Conservation (phyloP, 2,113 vertebrate genomes). For the Excalfactoria chinensis region DNA sequence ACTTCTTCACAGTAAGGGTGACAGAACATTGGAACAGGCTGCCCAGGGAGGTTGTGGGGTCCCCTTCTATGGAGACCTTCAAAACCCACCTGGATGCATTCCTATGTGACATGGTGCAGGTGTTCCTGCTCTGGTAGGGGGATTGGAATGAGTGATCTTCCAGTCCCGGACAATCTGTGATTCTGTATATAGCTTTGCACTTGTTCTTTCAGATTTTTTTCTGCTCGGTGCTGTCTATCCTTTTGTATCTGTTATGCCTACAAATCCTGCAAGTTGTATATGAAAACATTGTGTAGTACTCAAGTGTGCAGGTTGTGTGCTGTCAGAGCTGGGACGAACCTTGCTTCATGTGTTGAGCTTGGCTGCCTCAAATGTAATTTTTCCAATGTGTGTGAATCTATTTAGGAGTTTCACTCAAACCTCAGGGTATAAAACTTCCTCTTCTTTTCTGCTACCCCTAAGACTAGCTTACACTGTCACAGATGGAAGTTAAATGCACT, state of each 20-base stretch:
- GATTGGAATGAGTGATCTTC: too few relatives aligned
- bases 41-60: too few relatives aligned
- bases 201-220: not conserved
- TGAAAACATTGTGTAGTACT: not conserved
- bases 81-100: too few relatives aligned
- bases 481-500: slow-evolving; percentile 31
- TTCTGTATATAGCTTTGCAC: not conserved
- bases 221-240: not conserved
- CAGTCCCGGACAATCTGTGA: too few relatives aligned
- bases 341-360: not conserved
- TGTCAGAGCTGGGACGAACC: not conserved
- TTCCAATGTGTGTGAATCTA: not conserved
- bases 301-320: not conserved
- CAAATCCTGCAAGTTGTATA: not conserved
- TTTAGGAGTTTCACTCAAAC: not conserved
- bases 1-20: too few relatives aligned
- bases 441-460: not conserved
- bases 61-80: too few relatives aligned
- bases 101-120: too few relatives aligned
- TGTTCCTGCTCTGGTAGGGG: too few relatives aligned
- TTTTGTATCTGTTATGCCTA: not conserved
- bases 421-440: not conserved
- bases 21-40: too few relatives aligned
- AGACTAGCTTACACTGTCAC: not conserved
- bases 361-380: not conserved